Evolutionary conservation across 2,113 vertebrate genomes (phyloP).

Genomic region (Tragelaphus strepsiceros): DNA sequence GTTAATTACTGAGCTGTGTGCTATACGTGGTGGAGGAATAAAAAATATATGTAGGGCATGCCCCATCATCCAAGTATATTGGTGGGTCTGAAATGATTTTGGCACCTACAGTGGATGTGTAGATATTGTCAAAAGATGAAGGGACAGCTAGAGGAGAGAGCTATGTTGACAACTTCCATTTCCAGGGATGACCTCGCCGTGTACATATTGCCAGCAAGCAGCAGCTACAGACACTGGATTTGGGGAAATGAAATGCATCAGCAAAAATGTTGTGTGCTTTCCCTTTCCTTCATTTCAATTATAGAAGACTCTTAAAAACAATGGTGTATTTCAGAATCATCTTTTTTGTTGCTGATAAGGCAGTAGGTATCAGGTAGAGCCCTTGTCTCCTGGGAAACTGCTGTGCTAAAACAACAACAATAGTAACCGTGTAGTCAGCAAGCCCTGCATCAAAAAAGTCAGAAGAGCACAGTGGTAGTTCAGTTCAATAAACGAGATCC

Average conservation of each 20-base stretch:
- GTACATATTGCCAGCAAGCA: background rate
- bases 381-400: background rate
- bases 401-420: constrained; percentile 11
- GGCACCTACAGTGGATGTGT: background rate
- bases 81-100: background rate
- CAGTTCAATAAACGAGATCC: background rate
- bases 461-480: background rate
- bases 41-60: background rate
- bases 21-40: background rate
- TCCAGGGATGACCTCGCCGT: background rate
- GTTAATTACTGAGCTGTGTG: background rate
- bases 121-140: background rate
- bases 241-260: background rate
- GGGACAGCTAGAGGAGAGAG: background rate
- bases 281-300: background rate
- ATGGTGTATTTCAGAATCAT: background rate
- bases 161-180: background rate
- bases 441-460: background rate
- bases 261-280: background rate
- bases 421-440: background rate
- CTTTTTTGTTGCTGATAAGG: background rate
- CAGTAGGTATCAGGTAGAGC: background rate
- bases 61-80: background rate
- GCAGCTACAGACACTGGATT: background rate
- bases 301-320: background rate